phyloP scores from a whole-genome alignment of 2,113 vertebrate genomes.

The Corythoichthys haematopterus region DNA sequence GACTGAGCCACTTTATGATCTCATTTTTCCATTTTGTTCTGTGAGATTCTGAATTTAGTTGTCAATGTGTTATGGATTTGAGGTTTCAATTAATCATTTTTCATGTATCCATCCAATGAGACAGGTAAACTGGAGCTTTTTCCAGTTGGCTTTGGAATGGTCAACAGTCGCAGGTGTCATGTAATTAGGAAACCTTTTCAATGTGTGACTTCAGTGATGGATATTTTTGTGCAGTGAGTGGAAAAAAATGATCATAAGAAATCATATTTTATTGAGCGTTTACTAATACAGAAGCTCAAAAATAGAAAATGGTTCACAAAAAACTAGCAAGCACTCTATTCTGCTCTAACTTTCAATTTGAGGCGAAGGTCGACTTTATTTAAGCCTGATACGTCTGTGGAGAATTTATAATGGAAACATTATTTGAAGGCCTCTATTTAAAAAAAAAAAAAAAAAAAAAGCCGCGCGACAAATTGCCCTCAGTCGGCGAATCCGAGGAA shows the following conservation, averaged over 20 bases:
- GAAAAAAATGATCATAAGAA: too few relatives aligned
- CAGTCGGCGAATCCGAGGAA: slow-evolving; percentile 14
- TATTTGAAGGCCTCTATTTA: neutral
- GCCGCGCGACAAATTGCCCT: slow-evolving; percentile 13
- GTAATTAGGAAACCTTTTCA: too few relatives aligned
- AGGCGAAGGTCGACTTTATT: neutral
- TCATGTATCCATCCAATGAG: too few relatives aligned
- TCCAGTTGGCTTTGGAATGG: too few relatives aligned
- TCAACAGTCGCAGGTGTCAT: too few relatives aligned
- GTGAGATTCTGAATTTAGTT: neutral
- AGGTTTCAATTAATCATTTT: neutral
- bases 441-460: slow-evolving; percentile 8
- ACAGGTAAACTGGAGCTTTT: too few relatives aligned
- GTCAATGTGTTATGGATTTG: neutral
- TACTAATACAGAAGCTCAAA: too few relatives aligned
- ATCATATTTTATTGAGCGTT: too few relatives aligned
- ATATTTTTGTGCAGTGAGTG: too few relatives aligned
- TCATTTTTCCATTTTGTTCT: neutral
- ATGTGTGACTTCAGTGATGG: too few relatives aligned
- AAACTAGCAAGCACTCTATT: neutral
- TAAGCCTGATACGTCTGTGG: neutral
- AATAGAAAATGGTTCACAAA: too few relatives aligned
- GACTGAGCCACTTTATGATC: neutral
- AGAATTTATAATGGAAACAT: neutral
- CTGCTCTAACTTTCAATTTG: neutral